Base-by-base conservation (phyloP, 2,888 invertebrate genomes). In the Abscondita cerata region DNA sequence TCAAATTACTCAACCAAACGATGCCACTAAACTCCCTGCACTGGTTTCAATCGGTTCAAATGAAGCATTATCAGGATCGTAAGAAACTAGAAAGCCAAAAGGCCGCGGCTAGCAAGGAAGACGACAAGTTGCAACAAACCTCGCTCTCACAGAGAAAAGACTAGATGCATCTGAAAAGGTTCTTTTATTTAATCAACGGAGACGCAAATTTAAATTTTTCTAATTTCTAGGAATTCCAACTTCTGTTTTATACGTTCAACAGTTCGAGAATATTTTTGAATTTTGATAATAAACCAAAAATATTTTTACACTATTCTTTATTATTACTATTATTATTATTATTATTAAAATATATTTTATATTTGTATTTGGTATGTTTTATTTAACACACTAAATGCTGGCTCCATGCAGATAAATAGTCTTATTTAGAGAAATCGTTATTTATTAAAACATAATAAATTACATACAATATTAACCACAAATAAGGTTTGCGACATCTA, bases 261-360 rank as follows among this genome's bases (percentile, higher is more conserved):
- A 97, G 97, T 79, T 96, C 98, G 4, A 87, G 95, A 78, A 95
- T 98, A 77, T 97, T 98, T 98, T 98, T 65, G 76, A 80, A 65
- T 70, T 68, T 18, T 76, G 60, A 71, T 25, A 25, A 25, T 25
- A 25, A 25, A 25, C 6, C 2, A 25, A 25, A 25, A 25, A 4
- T 6, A 25, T 25, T 25, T 25, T 25, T 25, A 25, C 2, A 25
- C 2, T 2, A 25, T 25, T 25, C 25, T 25, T 25, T 25, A 25
- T 25, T n/a, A n/a, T n/a, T n/a, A n/a, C n/a, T n/a, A n/a, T n/a
- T n/a, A n/a, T n/a, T n/a, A n/a, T n/a, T n/a, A n/a, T n/a, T n/a
- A n/a, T n/a, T n/a, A n/a, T n/a, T n/a, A n/a, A n/a, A n/a, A n/a
- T n/a, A n/a, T n/a, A n/a, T n/a, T n/a, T n/a, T n/a, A n/a, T n/a